Base-by-base conservation (phyloP, 37 sponge, comb jelly and placozoan species). In the Spongia lamella region DNA sequence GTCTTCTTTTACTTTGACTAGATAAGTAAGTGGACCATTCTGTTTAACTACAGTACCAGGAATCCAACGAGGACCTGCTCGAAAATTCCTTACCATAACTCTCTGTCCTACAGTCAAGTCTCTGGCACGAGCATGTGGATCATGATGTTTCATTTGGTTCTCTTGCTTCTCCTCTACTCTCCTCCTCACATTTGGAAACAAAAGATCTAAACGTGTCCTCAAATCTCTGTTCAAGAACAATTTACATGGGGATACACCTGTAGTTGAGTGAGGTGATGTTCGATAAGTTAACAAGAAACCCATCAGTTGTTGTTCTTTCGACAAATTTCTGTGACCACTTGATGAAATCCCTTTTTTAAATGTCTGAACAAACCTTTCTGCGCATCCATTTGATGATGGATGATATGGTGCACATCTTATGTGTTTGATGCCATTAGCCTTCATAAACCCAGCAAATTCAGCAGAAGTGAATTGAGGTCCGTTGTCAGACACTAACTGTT, bases 11-110 rank as follows among this genome's bases (percentile, higher is more conserved):
- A n/a, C n/a, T 56, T 55, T 26, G 16, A 51, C 27, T 15, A 51
- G 31, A 47, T 53, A 53, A 1, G 61, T 38, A 6, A n/a, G 50
- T 37, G 61, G 57, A 2, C 75, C 75, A 17, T 22, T 13, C 17
- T 13, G 51, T 51, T 58, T 24, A n/a, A 32, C 35, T n/a, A 77
- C 21, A 34, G 51, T 49, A 22, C 43, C 67, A 13, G 55, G 66
- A 21, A 66, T 36, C 78, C 78, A 77, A 31, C 3, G 25, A 30
- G 78, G 78, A 34, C 67, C 78, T 19, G 64, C 38, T 13, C 56
- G 31, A 17, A 66, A 66, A 37, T 77, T 77, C 4, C 56, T n/a
- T 21, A 50, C 78, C 67, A 77, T 77, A 1, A 77, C 78, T 15
- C 26, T 17, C 24, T 77, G 57, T 13, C 78, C 67, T 19, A 77